Conservation (phyloP, 2,797 vertebrate species). For the Sebastes cheni region DNA sequence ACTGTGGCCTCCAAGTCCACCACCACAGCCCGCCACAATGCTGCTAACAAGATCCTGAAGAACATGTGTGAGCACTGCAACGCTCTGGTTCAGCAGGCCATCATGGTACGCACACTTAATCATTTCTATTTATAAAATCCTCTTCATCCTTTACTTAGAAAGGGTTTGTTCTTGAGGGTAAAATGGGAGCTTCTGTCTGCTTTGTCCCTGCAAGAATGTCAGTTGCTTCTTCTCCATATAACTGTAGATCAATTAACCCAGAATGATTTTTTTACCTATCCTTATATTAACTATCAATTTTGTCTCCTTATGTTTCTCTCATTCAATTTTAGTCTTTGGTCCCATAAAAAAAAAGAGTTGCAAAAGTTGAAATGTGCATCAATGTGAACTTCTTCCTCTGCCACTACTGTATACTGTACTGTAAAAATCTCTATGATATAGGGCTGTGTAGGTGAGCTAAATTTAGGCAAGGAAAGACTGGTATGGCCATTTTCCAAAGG, state of each 20-base stretch:
- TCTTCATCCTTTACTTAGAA: neutral
- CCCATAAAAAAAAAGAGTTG: neutral
- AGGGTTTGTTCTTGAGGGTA: neutral
- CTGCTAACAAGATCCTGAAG: conserved; percentile 98
- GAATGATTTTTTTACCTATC: neutral
- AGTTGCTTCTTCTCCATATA: neutral
- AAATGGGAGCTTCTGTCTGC: neutral
- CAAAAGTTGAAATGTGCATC: neutral
- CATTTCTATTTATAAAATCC: neutral
- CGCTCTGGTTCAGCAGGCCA: conserved; percentile 96
- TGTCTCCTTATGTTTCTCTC: neutral
- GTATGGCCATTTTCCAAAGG: too few relatives aligned
- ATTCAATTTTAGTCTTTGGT: neutral
- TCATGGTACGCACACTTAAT: conserved; percentile 87
- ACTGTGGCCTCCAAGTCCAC: conserved; percentile 99
- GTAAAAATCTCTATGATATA: neutral
- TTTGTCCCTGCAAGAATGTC: neutral
- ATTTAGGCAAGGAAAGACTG: too few relatives aligned
- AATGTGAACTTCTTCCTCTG: neutral
- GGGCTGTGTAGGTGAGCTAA: too few relatives aligned
- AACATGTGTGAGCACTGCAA: conserved; percentile 99
- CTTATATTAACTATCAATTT: neutral
- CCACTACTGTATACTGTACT: neutral
- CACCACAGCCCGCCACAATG: conserved; percentile 96
- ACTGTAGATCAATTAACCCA: neutral